These are phyloP conservation scores for Drosophila anceps DNA, from an alignment of 2,888 invertebrate genomes.

Conservation along the genomic window DNA sequence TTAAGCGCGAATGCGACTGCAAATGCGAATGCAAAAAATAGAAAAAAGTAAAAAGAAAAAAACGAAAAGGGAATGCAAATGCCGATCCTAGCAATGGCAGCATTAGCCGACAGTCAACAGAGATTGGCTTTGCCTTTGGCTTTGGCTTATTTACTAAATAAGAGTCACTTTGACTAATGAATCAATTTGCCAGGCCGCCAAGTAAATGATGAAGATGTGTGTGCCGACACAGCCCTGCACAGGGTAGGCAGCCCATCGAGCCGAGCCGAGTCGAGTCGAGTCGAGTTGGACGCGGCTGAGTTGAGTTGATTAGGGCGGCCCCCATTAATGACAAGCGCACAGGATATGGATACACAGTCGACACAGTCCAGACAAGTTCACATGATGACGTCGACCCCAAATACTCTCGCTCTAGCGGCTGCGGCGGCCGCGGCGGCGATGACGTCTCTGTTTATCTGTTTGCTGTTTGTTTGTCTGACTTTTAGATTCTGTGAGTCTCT, in stretches of 20 bases:
- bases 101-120: conserved; percentile 24
- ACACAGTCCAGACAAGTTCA: conserved; percentile 63
- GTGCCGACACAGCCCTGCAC: conserved; percentile 37
- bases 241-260: conserved; percentile 1
- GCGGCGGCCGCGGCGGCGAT: conserved; percentile 18
- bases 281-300: conserved; percentile 28
- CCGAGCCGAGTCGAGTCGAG: conserved; percentile 12
- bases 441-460: conserved; percentile 70
- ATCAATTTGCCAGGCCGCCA: conserved; percentile 78
- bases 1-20: conserved; percentile 21
- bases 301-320: conserved; percentile 61
- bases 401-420: not conserved
- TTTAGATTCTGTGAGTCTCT: conserved; percentile 50
- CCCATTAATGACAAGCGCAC: conserved; percentile 74
- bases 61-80: conserved; percentile 43
- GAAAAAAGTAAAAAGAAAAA: too few relatives aligned
- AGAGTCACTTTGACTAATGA: conserved; percentile 82
- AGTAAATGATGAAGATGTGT: conserved; percentile 71
- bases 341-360: conserved; percentile 68
- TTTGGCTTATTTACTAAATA: conserved; percentile 69
- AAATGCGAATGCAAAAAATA: too few relatives aligned
- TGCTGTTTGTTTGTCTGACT: conserved; percentile 62
- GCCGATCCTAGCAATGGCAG: conserved; percentile 32
- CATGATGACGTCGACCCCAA: conserved; percentile 63
- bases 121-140: conserved; percentile 42